Percentiles rank a stretch among this genome's conserved stretches.
phyloP scores from a whole-genome alignment of 1,140 invertebrate species.

The Asbolus verrucosus region DNA sequence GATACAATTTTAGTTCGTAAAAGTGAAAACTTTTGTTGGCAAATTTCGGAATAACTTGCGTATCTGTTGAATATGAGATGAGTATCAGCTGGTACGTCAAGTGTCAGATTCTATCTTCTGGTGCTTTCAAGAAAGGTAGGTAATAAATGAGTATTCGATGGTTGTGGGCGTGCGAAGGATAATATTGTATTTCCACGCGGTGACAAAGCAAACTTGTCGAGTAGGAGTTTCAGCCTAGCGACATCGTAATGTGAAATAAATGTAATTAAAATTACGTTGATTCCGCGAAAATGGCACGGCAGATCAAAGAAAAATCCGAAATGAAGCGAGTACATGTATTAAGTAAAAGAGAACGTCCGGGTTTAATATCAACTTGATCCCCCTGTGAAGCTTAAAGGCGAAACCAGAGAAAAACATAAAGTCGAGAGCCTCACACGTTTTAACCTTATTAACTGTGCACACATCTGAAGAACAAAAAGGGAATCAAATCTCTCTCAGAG shows the following conservation, averaged over 20 bases:
- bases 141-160: too few species aligned
- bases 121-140: too few species aligned
- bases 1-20: too few species aligned
- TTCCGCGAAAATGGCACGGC: slow-evolving; percentile 19
- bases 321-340: slow-evolving; percentile 33
- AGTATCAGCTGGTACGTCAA: too few species aligned
- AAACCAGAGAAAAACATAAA: slow-evolving; percentile 58
- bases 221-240: too few species aligned
- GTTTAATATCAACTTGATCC: slow-evolving; percentile 56
- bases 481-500: slow-evolving; percentile 60
- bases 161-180: too few species aligned
- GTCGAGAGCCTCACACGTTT: slow-evolving; percentile 58
- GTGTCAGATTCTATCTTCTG: too few species aligned
- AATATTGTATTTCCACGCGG: too few species aligned
- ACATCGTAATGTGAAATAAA: slow-evolving; percentile 9
- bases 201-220: too few species aligned
- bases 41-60: too few species aligned
- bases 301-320: slow-evolving; percentile 33
- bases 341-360: slow-evolving; percentile 22
- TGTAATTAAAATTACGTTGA: slow-evolving; percentile 36
- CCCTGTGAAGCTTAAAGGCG: slow-evolving; percentile 51
- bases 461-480: slow-evolving; percentile 61
- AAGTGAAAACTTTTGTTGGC: too few species aligned
- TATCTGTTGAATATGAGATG: too few species aligned
- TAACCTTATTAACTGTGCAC: slow-evolving; percentile 61